Evolutionary conservation across 2,113 vertebrate species (phyloP).

Genomic region (Athene cunicularia): DNA sequence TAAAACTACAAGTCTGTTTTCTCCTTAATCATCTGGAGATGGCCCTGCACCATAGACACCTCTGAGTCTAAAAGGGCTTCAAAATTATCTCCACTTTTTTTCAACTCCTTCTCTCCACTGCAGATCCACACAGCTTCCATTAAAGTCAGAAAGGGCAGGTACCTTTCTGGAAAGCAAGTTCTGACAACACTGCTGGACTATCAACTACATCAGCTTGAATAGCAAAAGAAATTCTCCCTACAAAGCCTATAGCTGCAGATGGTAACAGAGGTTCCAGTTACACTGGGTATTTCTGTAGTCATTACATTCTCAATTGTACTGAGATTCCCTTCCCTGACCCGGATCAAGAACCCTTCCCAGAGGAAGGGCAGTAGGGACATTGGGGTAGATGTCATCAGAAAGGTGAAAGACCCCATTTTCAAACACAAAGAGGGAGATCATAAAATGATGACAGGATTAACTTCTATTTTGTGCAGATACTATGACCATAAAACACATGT

Average conservation of each 20-base stretch:
- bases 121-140: neutral
- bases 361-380: neutral
- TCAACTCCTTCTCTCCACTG: neutral
- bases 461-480: neutral
- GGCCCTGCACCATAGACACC: accelerated
- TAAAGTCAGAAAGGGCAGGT: accelerated
- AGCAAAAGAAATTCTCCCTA: neutral
- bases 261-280: neutral
- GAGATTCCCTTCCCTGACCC: neutral
- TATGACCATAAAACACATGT: neutral
- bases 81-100: neutral
- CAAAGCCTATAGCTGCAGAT: neutral
- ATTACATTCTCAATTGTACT: accelerated
- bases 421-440: neutral
- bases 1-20: neutral
- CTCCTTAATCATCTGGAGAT: neutral
- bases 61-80: neutral
- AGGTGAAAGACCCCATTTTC: neutral
- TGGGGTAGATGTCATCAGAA: neutral
- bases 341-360: neutral
- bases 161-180: neutral
- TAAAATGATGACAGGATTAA: neutral
- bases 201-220: accelerated
- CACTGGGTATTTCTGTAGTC: neutral
- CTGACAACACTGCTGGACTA: neutral